phyloP scores from a whole-genome alignment of 2,113 vertebrate genomes.

The Cyprinus carpio region DNA sequence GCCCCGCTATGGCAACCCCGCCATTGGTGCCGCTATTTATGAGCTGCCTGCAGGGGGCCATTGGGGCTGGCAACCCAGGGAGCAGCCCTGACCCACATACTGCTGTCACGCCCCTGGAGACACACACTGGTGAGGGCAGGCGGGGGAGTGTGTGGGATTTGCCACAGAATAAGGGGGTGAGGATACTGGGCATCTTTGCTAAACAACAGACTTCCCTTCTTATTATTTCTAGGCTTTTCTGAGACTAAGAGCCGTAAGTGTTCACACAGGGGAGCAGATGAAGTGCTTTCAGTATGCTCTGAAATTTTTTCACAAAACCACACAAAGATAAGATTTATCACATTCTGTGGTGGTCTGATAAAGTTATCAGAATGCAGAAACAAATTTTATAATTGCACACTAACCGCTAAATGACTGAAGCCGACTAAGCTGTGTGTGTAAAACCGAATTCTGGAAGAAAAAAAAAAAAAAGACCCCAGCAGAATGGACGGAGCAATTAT shows the following conservation, averaged over 20 bases:
- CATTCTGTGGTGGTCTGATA: constrained; percentile 45
- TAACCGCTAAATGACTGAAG: constrained; percentile 36
- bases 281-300: constrained; percentile 10
- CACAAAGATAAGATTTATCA: constrained; percentile 41
- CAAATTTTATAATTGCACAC: constrained; percentile 52
- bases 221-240: constrained; percentile 47
- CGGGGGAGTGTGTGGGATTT: constrained; percentile 50
- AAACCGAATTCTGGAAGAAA: constrained; percentile 1
- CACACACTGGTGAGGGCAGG: constrained; percentile 64
- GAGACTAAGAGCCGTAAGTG: constrained; percentile 46
- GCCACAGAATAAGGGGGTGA: constrained; percentile 48
- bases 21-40: constrained; percentile 79
- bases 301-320: not conserved
- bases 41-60: constrained; percentile 75
- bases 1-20: constrained; percentile 80
- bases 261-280: constrained; percentile 33
- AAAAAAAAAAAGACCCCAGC: constrained; percentile 1
- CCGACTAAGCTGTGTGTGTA: not conserved
- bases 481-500: constrained; percentile 26
- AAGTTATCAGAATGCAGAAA: constrained; percentile 45
- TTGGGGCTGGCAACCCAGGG: constrained; percentile 73
- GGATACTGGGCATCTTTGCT: constrained; percentile 49
- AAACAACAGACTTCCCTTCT: constrained; percentile 51
- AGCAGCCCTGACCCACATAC: constrained; percentile 79
- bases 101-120: constrained; percentile 83